A percentile compares a stretch with the other conserved stretches of the same genome.
Evolutionary conservation across 2,113 vertebrate species (phyloP).

Genomic region (Nycticryphes semicollaris): DNA sequence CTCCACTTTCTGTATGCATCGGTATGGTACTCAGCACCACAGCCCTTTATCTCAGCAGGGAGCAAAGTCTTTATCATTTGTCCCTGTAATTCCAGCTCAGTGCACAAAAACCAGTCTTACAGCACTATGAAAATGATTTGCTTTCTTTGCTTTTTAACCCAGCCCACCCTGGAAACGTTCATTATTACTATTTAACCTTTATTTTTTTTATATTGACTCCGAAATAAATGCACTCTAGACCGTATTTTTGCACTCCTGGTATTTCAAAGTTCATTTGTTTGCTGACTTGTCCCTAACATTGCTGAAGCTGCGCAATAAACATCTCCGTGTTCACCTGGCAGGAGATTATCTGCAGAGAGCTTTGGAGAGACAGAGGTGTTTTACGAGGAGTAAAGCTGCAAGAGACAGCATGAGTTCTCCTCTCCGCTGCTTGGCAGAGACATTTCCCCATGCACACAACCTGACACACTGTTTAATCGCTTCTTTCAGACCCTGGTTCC

Average conservation of each 20-base stretch:
- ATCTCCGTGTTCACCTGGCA: neutral
- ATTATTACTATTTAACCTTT: neutral
- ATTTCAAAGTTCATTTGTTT: slow-evolving; percentile 18
- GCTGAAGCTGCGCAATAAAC: slow-evolving; percentile 5
- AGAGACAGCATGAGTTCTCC: neutral
- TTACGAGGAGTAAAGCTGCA: neutral
- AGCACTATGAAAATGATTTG: neutral
- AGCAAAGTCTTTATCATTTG: slow-evolving; percentile 10
- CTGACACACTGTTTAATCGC: neutral
- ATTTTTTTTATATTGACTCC: neutral
- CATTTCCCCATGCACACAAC: neutral
- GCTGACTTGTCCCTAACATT: neutral
- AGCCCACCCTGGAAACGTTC: neutral
- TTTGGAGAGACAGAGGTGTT: neutral
- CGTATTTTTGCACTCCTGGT: neutral
- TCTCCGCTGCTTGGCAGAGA: neutral
- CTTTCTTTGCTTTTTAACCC: slow-evolving; percentile 3
- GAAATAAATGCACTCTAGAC: neutral
- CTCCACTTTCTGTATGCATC: neutral
- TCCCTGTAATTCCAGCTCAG: slow-evolving; percentile 4
- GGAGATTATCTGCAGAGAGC: neutral
- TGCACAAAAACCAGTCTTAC: neutral
- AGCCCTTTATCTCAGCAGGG: neutral
- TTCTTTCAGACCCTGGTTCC: neutral
- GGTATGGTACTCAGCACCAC: neutral